A percentile compares a stretch with the other conserved stretches of the same genome.
phyloP scores from a whole-genome alignment of 2,888 invertebrate genomes.

The Clostera curtula region DNA sequence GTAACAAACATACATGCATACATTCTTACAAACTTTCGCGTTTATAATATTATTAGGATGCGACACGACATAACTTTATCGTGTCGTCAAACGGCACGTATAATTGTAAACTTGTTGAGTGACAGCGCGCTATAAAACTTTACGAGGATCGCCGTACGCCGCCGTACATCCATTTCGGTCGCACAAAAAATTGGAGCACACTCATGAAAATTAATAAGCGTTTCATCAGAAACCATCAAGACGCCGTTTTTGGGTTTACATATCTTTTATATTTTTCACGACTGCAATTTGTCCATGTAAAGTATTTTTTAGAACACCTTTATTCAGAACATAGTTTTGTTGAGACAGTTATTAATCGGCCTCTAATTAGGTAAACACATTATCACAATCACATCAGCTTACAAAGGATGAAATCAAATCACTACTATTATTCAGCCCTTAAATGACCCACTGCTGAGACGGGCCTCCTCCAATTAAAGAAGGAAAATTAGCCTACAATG shows the following conservation, averaged over 20 bases:
- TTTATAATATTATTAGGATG: too few species aligned
- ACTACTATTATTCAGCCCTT: too few species aligned
- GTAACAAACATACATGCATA: too few species aligned
- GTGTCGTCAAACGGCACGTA: constrained; percentile 4
- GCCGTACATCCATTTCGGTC: constrained; percentile 1
- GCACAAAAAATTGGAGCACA: constrained; percentile 47
- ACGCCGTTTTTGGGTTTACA: constrained; percentile 27
- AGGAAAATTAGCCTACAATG: too few species aligned
- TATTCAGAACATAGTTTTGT: background rate
- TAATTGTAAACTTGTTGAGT: too few species aligned
- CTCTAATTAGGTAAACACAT: background rate
- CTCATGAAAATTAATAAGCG: constrained; percentile 52
- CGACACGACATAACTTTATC: too few species aligned
- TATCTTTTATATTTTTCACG: constrained; percentile 32
- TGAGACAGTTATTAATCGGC: background rate
- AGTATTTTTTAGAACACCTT: constrained; percentile 1
- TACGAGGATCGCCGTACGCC: constrained; percentile 14
- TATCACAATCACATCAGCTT: too few species aligned
- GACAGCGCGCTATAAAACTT: constrained; percentile 19
- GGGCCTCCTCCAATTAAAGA: too few species aligned
- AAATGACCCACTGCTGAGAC: too few species aligned
- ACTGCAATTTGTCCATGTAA: constrained; percentile 36
- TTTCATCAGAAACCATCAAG: constrained; percentile 33
- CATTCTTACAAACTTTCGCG: too few species aligned
- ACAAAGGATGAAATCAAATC: too few species aligned